phyloP scores from a whole-genome alignment of 2,797 vertebrate genomes.

The Mustela erminea region DNA sequence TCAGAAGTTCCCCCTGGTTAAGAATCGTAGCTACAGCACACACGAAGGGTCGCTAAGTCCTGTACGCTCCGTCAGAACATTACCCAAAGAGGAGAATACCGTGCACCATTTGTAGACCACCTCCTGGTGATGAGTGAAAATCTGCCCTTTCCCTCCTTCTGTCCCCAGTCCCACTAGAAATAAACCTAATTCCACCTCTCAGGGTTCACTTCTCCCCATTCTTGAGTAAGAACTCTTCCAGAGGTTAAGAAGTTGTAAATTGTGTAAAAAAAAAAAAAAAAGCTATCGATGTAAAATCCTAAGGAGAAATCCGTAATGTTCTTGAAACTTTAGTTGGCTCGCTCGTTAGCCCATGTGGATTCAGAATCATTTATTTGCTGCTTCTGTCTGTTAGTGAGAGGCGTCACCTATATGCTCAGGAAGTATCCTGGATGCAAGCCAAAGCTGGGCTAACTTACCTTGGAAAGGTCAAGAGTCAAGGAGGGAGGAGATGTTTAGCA shows the following conservation, averaged over 20 bases:
- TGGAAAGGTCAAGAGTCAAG: conserved; percentile 15
- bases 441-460: conserved; percentile 9
- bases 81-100: not conserved
- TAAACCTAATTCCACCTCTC: not conserved
- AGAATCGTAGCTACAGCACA: accelerated
- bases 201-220: not conserved
- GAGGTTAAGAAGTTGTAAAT: not conserved
- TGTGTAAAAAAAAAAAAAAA: not conserved
- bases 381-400: not conserved
- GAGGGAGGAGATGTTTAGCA: conserved; percentile 10
- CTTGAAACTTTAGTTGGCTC: not conserved
- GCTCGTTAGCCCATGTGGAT: not conserved
- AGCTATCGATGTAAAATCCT: not conserved
- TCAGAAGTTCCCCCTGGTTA: not conserved
- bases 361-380: not conserved
- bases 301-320: not conserved
- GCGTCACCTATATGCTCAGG: not conserved
- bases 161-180: not conserved
- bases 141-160: not conserved
- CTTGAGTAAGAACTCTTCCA: not conserved
- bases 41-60: not conserved
- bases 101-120: not conserved
- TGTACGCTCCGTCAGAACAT: not conserved
- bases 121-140: not conserved
- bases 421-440: not conserved